phyloP scores from a whole-genome alignment of 2,888 invertebrate species.

The Salpingus planirostris region DNA sequence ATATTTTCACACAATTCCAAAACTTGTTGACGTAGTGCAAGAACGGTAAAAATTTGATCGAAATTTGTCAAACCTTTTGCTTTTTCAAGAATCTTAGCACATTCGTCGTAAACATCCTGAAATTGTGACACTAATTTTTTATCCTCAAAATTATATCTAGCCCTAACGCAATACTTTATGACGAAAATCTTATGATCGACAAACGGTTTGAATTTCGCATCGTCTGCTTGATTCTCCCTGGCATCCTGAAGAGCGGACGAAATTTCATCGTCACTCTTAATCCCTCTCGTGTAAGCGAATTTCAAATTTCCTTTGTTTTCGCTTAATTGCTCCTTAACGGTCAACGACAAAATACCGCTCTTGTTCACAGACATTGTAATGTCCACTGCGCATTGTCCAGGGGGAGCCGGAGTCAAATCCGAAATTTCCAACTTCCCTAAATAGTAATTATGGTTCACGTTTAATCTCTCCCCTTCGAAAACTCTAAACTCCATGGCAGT shows the following conservation, averaged over 20 bases:
- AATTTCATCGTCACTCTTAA: conserved; percentile 15
- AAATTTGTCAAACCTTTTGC: no score
- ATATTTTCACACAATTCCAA: no score
- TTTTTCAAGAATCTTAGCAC: not conserved
- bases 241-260: conserved; percentile 12
- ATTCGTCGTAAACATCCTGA: conserved; percentile 5
- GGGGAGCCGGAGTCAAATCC: conserved; percentile 15
- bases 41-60: no score
- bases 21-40: no score
- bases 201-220: conserved; percentile 11
- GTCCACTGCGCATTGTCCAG: conserved; percentile 8
- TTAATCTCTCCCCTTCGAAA: conserved; percentile 20
- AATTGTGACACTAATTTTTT: conserved; percentile 1
- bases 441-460: conserved; percentile 11
- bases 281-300: conserved; percentile 13
- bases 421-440: conserved; percentile 12
- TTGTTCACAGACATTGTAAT: conserved; percentile 12
- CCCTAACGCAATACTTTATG: conserved; percentile 6
- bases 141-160: conserved; percentile 7
- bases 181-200: conserved; percentile 16
- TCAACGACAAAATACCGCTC: conserved; percentile 20
- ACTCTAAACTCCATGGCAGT: conserved; percentile 8
- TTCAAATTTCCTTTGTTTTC: conserved; percentile 13
- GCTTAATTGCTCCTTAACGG: conserved; percentile 14
- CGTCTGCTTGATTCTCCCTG: conserved; percentile 10